Evolutionary conservation across 2,113 vertebrate genomes (phyloP), one percentile per base, ranked within the genome.

Genomic region (Tautogolabrus adspersus): DNA sequence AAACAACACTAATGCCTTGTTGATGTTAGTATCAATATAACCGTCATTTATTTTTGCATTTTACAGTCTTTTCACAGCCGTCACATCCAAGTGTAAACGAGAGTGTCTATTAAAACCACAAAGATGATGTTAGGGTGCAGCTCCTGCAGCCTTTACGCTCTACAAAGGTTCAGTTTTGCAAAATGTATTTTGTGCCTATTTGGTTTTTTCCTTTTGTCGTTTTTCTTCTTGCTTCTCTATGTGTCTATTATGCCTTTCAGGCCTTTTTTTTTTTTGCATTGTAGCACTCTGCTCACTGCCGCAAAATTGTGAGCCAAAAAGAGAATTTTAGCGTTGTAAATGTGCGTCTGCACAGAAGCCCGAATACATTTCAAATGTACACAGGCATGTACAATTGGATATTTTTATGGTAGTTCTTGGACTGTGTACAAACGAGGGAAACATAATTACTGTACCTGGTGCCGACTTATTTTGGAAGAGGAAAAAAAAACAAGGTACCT

Each of bases 391-490:
- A 42, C 55, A 56, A 44, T 26, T 38, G 38, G 47, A 62, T 73
- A 65, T 72, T 72, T 75, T 72, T 81, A 21, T 46, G 6, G 62
- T 44, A 23, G 26, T 37, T 66, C 65, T 68, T 67, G 54, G 22
- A 80, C 26, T 38, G 21, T 62, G 10, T 63, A 61, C 59, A 75
- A 52, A 75, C 30, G 34, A 68, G 3, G 69, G 19, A 61, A 75
- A 74, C n/a, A 51, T 72, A 82, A 69, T 72, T n/a, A n/a, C n/a
- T n/a, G n/a, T 76, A 80, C 58, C 37, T 47, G 23, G 26, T 77
- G 51, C 55, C 49, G 40, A 64, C 55, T 69, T 3, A 34, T 68
- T 83, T 70, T 49, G 56, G 57, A 63, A 52, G 47, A 54, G 23
- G 58, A 52, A 73, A 56, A 26, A 38, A 44, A 66, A 54, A 34